phyloP scores from a whole-genome alignment of 2,113 vertebrate genomes.

The Anas platyrhynchos region DNA sequence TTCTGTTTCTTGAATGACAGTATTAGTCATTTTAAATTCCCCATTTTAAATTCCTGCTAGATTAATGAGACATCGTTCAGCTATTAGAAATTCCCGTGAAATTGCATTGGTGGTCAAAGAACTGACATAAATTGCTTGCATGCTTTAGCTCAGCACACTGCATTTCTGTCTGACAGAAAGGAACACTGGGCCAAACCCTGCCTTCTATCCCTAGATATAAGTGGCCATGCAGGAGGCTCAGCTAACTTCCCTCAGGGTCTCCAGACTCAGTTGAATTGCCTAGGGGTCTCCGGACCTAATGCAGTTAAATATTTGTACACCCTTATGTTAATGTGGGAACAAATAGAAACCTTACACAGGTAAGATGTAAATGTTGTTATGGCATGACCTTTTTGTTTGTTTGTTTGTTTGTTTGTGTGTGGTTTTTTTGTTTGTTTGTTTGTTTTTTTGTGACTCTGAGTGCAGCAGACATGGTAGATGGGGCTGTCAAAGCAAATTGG shows the following conservation, averaged over 20 bases:
- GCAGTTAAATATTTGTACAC: background rate
- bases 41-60: background rate
- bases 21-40: background rate
- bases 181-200: background rate
- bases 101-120: background rate
- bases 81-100: background rate
- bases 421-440: background rate
- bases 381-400: background rate
- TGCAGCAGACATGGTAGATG: background rate
- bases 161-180: background rate
- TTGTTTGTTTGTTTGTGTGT: too few species aligned
- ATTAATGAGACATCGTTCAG: background rate
- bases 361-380: background rate
- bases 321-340: background rate
- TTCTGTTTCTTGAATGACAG: background rate
- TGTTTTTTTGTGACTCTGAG: background rate
- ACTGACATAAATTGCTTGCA: background rate
- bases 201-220: background rate
- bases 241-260: background rate
- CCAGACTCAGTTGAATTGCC: rapidly evolving
- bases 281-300: background rate
- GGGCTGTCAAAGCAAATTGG: background rate
- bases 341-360: background rate
- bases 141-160: background rate
- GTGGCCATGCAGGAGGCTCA: rapidly evolving